A percentile compares a stretch with the other conserved stretches of the same genome.
Conservation (phyloP, 2,888 invertebrate genomes). For the Trachelus iudaicus region DNA sequence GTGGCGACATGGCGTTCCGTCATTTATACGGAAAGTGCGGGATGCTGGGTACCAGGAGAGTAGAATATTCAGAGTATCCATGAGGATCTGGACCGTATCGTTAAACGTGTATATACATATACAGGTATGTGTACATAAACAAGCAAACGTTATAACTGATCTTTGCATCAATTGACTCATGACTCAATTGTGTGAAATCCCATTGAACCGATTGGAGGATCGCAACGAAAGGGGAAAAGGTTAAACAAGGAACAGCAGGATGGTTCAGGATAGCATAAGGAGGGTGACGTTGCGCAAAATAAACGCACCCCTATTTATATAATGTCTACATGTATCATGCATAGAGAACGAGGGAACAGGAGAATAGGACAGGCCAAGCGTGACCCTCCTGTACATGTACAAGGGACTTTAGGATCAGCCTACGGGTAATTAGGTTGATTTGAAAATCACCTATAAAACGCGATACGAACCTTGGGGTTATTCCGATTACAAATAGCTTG, state of each 20-base stretch:
- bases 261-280: neutral
- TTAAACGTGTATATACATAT: neutral
- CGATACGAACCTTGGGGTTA: neutral
- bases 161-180: neutral
- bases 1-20: neutral
- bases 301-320: neutral
- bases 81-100: neutral
- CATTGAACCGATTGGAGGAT: neutral
- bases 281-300: neutral
- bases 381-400: neutral
- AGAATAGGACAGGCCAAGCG: neutral
- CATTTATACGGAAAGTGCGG: neutral
- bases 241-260: neutral
- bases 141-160: neutral
- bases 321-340: neutral
- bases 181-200: neutral
- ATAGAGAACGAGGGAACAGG: neutral
- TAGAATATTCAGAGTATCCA: neutral
- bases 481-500: neutral
- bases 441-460: neutral
- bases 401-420: neutral
- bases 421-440: neutral
- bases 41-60: neutral
- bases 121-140: neutral
- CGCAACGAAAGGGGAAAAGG: neutral